Evolutionary conservation across 1,140 invertebrate genomes (phyloP).

Genomic region (Drosophila teissieri): DNA sequence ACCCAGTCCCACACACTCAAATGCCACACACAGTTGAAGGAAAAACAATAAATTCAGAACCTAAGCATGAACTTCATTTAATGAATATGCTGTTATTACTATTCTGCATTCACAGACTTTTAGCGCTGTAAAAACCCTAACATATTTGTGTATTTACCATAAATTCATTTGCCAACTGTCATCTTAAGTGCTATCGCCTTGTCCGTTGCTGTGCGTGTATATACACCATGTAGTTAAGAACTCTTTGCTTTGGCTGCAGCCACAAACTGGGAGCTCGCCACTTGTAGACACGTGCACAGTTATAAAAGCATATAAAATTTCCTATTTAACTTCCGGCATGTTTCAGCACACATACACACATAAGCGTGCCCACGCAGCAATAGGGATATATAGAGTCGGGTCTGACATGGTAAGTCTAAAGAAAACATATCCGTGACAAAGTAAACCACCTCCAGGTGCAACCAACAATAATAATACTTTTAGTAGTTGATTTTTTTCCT

Average conservation of each 20-base stretch:
- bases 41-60: not conserved
- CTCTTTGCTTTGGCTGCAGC: constrained; percentile 34
- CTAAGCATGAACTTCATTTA: not conserved
- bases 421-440: constrained; percentile 83
- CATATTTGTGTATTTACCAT: not conserved
- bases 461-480: constrained; percentile 76
- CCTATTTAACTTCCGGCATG: constrained; percentile 81
- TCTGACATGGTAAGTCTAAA: constrained; percentile 71
- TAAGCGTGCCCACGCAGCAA: not conserved
- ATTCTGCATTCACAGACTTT: too few relatives aligned
- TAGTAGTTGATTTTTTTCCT: constrained; percentile 58
- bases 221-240: constrained; percentile 13
- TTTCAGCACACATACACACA: constrained; percentile 45
- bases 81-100: too few relatives aligned
- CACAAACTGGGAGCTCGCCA: constrained; percentile 36
- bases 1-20: not conserved
- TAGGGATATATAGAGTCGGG: constrained; percentile 1
- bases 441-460: constrained; percentile 78
- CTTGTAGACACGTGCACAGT: constrained; percentile 78
- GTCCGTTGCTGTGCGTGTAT: constrained; percentile 1
- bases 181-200: not conserved
- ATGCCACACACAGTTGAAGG: not conserved
- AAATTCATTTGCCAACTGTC: not conserved
- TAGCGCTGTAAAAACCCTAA: too few relatives aligned
- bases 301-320: constrained; percentile 83